Percentiles rank a stretch among this genome's conserved stretches.
Evolutionary conservation across 2,113 vertebrate genomes (phyloP).

Genomic region (Poecile atricapillus): DNA sequence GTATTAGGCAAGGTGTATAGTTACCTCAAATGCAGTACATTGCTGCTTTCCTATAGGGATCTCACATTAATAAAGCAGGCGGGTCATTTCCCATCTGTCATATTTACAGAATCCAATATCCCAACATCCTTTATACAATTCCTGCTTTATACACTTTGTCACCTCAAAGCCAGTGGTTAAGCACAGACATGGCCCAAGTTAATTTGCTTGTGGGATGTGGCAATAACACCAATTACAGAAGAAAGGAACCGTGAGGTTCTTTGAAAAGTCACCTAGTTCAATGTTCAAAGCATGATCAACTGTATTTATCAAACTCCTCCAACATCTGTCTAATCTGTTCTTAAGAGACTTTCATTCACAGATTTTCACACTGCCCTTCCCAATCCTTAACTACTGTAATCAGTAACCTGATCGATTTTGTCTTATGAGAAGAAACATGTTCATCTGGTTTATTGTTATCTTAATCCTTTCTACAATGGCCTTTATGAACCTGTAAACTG

Average conservation of each 20-base stretch:
- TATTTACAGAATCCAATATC: not conserved
- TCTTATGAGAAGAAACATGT: not conserved
- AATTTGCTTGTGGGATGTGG: rapidly evolving
- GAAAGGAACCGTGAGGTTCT: not conserved
- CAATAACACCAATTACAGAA: not conserved
- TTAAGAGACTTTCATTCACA: not conserved
- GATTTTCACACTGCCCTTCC: not conserved
- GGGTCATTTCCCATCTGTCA: not conserved
- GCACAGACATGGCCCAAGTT: not conserved
- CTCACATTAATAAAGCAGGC: not conserved
- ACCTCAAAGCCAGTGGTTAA: not conserved
- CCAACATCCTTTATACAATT: not conserved
- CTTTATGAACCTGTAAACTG: not conserved
- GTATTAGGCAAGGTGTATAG: not conserved
- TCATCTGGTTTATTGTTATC: not conserved
- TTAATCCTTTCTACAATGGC: not conserved
- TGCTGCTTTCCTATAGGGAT: not conserved
- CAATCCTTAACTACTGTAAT: not conserved
- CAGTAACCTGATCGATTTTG: not conserved
- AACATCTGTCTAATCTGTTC: not conserved
- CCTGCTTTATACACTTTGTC: not conserved
- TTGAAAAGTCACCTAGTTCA: not conserved
- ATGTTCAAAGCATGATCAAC: not conserved
- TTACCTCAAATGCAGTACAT: not conserved
- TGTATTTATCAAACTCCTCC: not conserved